Base-by-base conservation (phyloP, 35 echinoderm and acorn worm species). In the Anneissia japonica region DNA sequence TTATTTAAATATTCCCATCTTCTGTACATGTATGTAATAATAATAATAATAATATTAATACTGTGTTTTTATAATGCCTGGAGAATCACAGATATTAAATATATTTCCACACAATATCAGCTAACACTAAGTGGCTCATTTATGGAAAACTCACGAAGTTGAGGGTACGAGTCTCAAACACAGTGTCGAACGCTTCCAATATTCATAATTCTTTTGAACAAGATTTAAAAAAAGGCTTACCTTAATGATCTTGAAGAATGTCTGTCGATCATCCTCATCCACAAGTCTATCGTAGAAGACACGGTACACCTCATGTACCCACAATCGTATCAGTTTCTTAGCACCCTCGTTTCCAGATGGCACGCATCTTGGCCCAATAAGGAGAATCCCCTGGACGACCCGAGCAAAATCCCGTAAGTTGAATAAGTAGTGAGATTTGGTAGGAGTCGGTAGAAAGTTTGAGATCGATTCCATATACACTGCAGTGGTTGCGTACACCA, bases 271-370 rank as follows among this genome's bases (percentile, higher is more conserved):
- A 13, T 91, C 80, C 35, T 99, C 92, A 38, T 99, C 95, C 0
- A 99, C 92, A 33, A 97, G 86, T 80, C 96, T 91, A 79, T 99
- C 96, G 80, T 99, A 99, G 86, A 99, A 99, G 73, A 94, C 96
- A 36, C 92, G n/a, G 75, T 99, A 99, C 32, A 99, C 96, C 40
- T 99, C 92, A 87, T 99, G 96, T 2, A 97, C 92, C 92, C 96
- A 99, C 12, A 99, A 87, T 46, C 96, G 83, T 17, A 99, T 91
- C 55, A 99, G 89, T 79, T 94, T 99, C 81, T 84, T 89, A 0
- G 86, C 72, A 28, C 89, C 96, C 19, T 92, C 96, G 16, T 84
- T 84, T 72, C 94, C 91, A 0, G 85, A 43, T 5, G 90, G 91
- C 23, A 99, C 77, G 43, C 86, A 91, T 29, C 86, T 74, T 3